A percentile compares a stretch with the other conserved stretches of the same genome.
phyloP scores from a whole-genome alignment of 2,113 vertebrate genomes.

The Myrmecophaga tridactyla region DNA sequence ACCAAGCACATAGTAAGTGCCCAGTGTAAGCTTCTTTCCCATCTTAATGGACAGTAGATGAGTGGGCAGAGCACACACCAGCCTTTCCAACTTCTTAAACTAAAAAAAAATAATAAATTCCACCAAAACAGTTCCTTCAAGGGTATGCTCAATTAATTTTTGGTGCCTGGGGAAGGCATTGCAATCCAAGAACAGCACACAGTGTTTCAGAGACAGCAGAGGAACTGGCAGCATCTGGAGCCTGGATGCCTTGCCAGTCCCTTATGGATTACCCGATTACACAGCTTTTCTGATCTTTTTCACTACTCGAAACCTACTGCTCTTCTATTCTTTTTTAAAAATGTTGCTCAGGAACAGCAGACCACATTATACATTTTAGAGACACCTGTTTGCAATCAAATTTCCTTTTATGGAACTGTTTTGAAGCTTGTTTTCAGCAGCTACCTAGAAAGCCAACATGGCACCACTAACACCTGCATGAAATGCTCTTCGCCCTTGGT shows the following conservation, averaged over 20 bases:
- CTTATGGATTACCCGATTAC: background rate
- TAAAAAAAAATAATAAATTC: background rate
- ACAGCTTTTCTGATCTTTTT: background rate
- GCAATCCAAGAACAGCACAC: background rate
- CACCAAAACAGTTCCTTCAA: background rate
- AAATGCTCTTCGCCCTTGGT: rapidly evolving
- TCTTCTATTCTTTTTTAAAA: background rate
- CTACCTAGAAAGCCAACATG: conserved; percentile 25
- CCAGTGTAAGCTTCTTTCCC: background rate
- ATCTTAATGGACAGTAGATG: background rate
- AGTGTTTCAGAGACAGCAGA: background rate
- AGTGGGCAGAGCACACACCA: background rate
- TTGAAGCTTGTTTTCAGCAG: conserved; percentile 47
- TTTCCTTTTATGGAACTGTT: conserved; percentile 23
- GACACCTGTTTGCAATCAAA: conserved; percentile 71
- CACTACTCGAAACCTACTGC: background rate
- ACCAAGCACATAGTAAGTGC: background rate
- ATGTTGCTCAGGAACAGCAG: conserved; percentile 51
- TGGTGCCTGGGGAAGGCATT: background rate
- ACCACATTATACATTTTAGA: conserved; percentile 28
- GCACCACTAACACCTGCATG: background rate
- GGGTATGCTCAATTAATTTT: background rate
- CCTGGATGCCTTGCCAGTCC: background rate
- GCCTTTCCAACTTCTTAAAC: background rate
- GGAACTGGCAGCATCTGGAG: background rate